Evolutionary conservation across 2,797 vertebrate genomes (phyloP).

Genomic region (Malurus splendens): DNA sequence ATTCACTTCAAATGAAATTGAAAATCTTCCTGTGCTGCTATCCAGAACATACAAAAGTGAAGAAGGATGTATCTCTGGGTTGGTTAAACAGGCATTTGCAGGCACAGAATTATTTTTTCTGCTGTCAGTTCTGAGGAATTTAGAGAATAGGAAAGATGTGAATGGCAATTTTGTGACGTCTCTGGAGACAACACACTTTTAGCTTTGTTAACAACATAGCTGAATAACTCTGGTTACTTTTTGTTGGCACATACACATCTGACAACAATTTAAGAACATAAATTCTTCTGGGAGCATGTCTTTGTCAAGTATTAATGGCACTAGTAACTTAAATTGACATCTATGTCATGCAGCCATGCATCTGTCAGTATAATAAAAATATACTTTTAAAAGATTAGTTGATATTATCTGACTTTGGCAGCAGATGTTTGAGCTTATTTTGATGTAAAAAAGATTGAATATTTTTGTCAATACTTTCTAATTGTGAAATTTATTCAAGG

Average conservation of each 20-base stretch:
- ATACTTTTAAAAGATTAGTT: conserved; percentile 51
- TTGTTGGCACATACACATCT: conserved; percentile 32
- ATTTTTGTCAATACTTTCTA: conserved; percentile 62
- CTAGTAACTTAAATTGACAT: conserved; percentile 64
- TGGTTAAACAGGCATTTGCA: neutral
- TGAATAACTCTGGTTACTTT: conserved; percentile 32
- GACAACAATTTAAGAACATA: conserved; percentile 47
- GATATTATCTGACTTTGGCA: conserved; percentile 55
- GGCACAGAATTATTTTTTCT: neutral
- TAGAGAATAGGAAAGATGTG: neutral
- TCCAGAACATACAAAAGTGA: neutral
- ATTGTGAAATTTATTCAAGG: conserved; percentile 56
- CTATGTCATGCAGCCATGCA: conserved; percentile 56
- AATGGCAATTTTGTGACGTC: conserved; percentile 2
- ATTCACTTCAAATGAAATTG: neutral
- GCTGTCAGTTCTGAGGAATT: neutral
- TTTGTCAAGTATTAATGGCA: conserved; percentile 60
- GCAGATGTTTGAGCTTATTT: conserved; percentile 62
- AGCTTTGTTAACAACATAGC: conserved; percentile 34
- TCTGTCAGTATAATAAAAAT: conserved; percentile 62
- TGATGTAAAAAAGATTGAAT: conserved; percentile 61
- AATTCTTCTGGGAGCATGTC: conserved; percentile 52
- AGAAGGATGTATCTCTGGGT: neutral
- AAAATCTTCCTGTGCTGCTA: neutral
- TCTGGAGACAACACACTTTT: conserved; percentile 40